These are phyloP conservation scores for Edolisoma coerulescens DNA, from an alignment of 2,113 vertebrate species.

Conservation along the genomic window DNA sequence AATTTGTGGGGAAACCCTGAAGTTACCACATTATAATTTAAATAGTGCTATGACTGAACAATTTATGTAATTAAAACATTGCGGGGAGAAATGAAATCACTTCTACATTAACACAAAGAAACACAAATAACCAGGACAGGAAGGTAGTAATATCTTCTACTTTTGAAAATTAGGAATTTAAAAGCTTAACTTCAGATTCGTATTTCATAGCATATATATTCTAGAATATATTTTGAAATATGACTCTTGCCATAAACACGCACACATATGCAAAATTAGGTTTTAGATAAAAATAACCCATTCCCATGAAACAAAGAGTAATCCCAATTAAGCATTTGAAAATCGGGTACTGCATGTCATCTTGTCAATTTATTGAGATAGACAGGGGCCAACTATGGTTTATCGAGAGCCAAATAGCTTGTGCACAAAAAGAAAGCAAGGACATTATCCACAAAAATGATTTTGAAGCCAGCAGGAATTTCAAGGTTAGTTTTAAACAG, in stretches of 20 bases:
- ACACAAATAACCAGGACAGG: neutral
- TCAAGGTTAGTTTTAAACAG: neutral
- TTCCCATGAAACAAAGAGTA: neutral
- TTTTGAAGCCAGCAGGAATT: neutral
- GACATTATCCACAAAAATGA: neutral
- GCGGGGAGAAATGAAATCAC: rapidly evolving
- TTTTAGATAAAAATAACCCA: neutral
- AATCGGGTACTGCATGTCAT: neutral
- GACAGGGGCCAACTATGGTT: neutral
- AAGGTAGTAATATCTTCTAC: neutral
- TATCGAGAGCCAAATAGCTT: neutral
- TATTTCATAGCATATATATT: neutral
- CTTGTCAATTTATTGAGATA: neutral
- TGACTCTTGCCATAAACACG: neutral
- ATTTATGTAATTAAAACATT: neutral
- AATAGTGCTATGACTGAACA: neutral
- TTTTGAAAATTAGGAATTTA: neutral
- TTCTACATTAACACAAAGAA: neutral
- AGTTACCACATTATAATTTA: neutral
- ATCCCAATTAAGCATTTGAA: neutral
- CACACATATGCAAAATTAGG: neutral
- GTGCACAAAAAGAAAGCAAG: neutral
- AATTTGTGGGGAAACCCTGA: neutral
- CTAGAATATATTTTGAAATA: neutral
- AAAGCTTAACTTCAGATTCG: neutral